A percentile compares a stretch with the other conserved stretches of the same genome.
phyloP scores from a whole-genome alignment of 1,140 invertebrate genomes.

The Monochamus saltuarius region DNA sequence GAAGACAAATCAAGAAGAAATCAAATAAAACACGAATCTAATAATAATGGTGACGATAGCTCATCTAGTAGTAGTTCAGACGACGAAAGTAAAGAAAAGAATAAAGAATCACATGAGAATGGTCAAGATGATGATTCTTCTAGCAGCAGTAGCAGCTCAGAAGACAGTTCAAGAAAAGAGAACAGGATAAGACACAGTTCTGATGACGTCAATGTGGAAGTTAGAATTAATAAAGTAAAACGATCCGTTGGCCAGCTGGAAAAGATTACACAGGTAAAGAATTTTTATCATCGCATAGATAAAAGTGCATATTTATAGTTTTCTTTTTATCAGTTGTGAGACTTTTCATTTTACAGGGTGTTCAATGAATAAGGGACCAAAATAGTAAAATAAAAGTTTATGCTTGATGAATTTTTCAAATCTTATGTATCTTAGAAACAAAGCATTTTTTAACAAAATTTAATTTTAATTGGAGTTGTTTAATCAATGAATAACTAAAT shows the following conservation, averaged over 20 bases:
- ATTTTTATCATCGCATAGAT: too few species aligned
- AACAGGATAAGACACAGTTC: background rate
- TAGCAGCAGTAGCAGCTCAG: background rate
- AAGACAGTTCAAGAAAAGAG: background rate
- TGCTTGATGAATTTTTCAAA: too few species aligned
- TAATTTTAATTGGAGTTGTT: too few species aligned
- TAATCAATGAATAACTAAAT: too few species aligned
- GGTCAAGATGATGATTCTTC: background rate
- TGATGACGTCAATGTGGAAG: background rate
- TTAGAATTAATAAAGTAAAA: background rate
- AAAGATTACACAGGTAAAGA: slow-evolving; percentile 36
- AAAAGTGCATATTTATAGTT: background rate
- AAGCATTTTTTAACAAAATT: too few species aligned
- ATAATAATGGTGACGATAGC: background rate
- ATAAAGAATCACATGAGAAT: slow-evolving; percentile 1
- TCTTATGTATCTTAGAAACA: too few species aligned
- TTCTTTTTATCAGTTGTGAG: background rate
- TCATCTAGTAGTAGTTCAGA: slow-evolving; percentile 3
- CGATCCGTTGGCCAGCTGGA: slow-evolving; percentile 18
- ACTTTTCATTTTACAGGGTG: background rate
- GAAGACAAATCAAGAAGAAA: slow-evolving; percentile 12
- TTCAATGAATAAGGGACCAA: too few species aligned
- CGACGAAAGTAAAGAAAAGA: slow-evolving; percentile 16
- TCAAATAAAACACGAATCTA: background rate
- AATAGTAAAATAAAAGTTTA: too few species aligned